Conservation (phyloP, 2,113 vertebrate species). For the Pseudorectes ferrugineus region DNA sequence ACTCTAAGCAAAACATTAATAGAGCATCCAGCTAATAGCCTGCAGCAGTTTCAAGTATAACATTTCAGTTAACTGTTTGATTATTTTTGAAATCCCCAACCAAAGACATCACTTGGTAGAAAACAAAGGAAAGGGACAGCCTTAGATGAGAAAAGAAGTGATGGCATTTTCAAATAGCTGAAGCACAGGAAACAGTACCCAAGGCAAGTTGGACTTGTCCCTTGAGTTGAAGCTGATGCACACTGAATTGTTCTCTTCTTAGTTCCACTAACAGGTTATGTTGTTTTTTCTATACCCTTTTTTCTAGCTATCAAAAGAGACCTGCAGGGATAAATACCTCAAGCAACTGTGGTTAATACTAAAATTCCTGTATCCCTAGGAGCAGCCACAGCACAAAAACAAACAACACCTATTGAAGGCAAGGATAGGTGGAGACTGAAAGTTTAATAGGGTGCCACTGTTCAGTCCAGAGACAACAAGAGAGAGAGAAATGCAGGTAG, state of each 20-base stretch:
- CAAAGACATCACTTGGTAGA: neutral
- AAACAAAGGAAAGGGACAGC: neutral
- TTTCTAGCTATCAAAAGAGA: neutral
- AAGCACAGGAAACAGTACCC: neutral
- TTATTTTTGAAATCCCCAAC: neutral
- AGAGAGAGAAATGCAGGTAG: neutral
- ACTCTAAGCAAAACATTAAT: neutral
- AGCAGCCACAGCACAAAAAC: neutral
- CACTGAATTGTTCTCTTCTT: neutral
- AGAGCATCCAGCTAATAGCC: neutral
- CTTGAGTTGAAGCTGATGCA: neutral
- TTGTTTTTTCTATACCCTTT: neutral
- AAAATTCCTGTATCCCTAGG: neutral
- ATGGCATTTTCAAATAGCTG: neutral
- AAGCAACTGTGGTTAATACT: neutral
- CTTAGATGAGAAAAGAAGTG: neutral
- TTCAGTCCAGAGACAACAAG: neutral
- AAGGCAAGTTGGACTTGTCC: neutral
- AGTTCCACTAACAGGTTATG: neutral
- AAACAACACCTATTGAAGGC: neutral
- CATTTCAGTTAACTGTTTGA: neutral
- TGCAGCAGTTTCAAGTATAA: neutral
- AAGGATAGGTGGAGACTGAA: neutral
- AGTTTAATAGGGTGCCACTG: neutral
- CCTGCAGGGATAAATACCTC: neutral